Evolutionary conservation across 2,797 vertebrate genomes (phyloP).

Genomic region (Lutjanus campechanus): DNA sequence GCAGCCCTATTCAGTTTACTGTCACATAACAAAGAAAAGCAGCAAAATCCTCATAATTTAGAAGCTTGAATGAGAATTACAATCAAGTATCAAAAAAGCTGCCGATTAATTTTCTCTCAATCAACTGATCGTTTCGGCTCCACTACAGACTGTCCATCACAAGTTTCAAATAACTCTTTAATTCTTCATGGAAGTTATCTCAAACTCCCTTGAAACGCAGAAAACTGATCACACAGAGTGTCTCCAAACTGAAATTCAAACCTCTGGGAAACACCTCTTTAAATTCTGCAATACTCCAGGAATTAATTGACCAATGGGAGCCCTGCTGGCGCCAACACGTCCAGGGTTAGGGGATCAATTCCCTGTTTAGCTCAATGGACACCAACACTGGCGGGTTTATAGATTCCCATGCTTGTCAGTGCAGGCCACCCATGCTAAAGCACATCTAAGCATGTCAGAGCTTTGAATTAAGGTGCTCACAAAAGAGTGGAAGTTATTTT

Average conservation of each 20-base stretch:
- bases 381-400: conserved; percentile 12
- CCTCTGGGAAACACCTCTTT: conserved; percentile 30
- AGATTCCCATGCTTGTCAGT: conserved; percentile 33
- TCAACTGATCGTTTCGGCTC: too few relatives aligned
- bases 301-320: conserved; percentile 27
- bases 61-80: not conserved
- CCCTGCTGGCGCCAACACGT: not conserved
- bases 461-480: conserved; percentile 23
- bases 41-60: not conserved
- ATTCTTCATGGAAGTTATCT: not conserved
- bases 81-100: not conserved
- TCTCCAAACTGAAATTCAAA: not conserved
- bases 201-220: not conserved
- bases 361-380: conserved; percentile 34
- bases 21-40: not conserved
- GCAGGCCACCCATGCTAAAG: conserved; percentile 38
- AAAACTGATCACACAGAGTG: not conserved
- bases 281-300: conserved; percentile 25
- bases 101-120: not conserved
- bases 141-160: too few relatives aligned
- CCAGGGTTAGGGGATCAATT: conserved; percentile 47
- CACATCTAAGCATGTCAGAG: conserved; percentile 9
- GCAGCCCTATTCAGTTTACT: too few relatives aligned
- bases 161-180: too few relatives aligned
- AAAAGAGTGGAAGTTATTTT: not conserved